A percentile compares a stretch with the other conserved stretches of the same genome.
Evolutionary conservation across 2,797 vertebrate species (phyloP).

Genomic region (Zenarchopterus dispar): DNA sequence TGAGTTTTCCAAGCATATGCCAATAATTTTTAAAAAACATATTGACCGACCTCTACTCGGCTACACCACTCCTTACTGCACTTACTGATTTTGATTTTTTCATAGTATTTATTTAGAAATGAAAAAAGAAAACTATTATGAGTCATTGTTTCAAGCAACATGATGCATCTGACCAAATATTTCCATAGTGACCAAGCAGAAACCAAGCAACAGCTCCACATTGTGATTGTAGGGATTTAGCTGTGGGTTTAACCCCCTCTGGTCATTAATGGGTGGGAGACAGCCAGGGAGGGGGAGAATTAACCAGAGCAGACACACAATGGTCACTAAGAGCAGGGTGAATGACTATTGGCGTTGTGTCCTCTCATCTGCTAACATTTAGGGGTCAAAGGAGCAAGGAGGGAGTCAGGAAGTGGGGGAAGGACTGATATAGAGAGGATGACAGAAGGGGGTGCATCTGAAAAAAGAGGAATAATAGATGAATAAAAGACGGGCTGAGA

Average conservation of each 20-base stretch:
- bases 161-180: conserved; percentile 17
- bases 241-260: conserved; percentile 68
- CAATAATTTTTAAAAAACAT: too few relatives aligned
- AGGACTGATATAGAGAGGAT: conserved; percentile 72
- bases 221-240: conserved; percentile 42
- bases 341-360: conserved; percentile 83
- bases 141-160: too few relatives aligned
- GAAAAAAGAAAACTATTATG: background rate
- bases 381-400: conserved; percentile 81
- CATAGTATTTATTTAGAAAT: background rate
- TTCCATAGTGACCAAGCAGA: conserved; percentile 18
- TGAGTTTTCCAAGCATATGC: too few relatives aligned
- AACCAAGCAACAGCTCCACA: conserved; percentile 34
- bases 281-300: conserved; percentile 39
- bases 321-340: conserved; percentile 77
- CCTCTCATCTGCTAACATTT: conserved; percentile 87
- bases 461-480: conserved; percentile 65
- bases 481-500: conserved; percentile 64
- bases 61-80: too few relatives aligned
- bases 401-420: conserved; percentile 83
- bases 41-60: too few relatives aligned
- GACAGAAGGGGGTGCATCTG: conserved; percentile 65
- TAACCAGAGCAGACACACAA: conserved; percentile 75
- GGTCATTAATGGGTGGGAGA: conserved; percentile 64
- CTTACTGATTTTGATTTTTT: background rate